Percentiles rank a stretch among this genome's conserved stretches.
phyloP scores from a whole-genome alignment of 2,113 vertebrate genomes.

The Dromas ardeola region DNA sequence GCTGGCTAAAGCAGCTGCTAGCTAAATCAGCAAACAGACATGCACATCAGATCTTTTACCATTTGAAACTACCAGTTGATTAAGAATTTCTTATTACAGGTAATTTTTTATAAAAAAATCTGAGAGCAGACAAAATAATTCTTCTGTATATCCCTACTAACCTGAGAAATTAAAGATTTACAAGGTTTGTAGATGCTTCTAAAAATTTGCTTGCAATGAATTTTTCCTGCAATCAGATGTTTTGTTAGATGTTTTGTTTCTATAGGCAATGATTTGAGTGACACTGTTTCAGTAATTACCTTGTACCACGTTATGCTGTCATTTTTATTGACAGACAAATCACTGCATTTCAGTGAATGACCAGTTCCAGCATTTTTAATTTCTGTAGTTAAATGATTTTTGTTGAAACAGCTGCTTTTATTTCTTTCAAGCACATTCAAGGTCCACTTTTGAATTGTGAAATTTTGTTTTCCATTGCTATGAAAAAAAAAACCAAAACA shows the following conservation, averaged over 20 bases:
- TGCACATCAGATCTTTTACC: not conserved
- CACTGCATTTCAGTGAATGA: slow-evolving; percentile 51
- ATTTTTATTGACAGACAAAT: not conserved
- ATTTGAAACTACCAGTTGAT: not conserved
- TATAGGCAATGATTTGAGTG: not conserved
- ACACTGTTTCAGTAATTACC: slow-evolving; percentile 57
- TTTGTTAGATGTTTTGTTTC: not conserved
- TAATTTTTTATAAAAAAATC: not conserved
- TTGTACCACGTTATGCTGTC: slow-evolving; percentile 64
- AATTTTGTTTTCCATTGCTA: slow-evolving; percentile 41
- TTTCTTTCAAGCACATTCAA: slow-evolving; percentile 67
- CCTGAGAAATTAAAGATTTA: not conserved
- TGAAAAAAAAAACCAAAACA: not conserved
- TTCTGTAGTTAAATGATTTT: slow-evolving; percentile 50
- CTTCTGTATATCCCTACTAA: not conserved
- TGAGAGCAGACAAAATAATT: not conserved
- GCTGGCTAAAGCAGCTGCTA: not conserved
- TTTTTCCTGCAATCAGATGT: not conserved
- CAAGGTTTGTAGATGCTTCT: not conserved
- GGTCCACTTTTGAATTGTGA: slow-evolving; percentile 28
- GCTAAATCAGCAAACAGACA: not conserved
- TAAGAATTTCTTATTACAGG: not conserved
- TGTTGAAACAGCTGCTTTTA: slow-evolving; percentile 68
- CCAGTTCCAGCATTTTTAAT: slow-evolving; percentile 32
- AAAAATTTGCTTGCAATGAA: not conserved